Conservation (phyloP, 2,888 invertebrate species). For the Temnothorax unifasciatus region DNA sequence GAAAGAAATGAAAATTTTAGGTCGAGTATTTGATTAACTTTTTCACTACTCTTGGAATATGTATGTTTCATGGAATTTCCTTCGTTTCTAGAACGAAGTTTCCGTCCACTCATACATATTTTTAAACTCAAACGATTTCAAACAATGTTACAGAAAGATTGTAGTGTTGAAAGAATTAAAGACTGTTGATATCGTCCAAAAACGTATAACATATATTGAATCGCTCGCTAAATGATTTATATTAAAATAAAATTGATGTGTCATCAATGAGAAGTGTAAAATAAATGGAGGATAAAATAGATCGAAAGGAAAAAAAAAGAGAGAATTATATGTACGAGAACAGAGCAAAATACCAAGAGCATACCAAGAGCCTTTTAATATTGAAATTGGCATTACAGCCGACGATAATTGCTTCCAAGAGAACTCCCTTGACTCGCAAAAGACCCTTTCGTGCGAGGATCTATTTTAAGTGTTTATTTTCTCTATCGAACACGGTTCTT, state of each 20-base stretch:
- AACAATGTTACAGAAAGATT: constrained; percentile 15
- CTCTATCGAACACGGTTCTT: constrained; percentile 40
- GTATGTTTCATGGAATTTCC: constrained; percentile 11
- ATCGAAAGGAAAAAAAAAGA: neutral
- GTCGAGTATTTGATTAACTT: constrained; percentile 10
- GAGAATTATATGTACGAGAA: neutral
- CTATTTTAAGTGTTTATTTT: constrained; percentile 17
- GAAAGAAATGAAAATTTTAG: neutral
- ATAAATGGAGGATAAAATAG: neutral
- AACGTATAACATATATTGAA: neutral
- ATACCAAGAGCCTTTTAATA: constrained; percentile 10
- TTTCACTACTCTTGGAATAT: neutral
- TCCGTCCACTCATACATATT: constrained; percentile 12
- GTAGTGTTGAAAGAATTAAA: neutral
- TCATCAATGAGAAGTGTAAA: neutral
- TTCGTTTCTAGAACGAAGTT: constrained; percentile 9
- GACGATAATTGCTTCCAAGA: constrained; percentile 33
- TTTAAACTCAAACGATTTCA: neutral
- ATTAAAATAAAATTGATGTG: constrained; percentile 3
- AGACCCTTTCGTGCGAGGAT: constrained; percentile 12
- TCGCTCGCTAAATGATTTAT: neutral
- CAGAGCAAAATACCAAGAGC: neutral
- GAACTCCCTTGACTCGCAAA: neutral
- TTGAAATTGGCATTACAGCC: constrained; percentile 15
- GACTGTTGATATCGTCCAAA: neutral